Evolutionary conservation across 1,140 invertebrate species (phyloP).

Genomic region (Magallana gigas): DNA sequence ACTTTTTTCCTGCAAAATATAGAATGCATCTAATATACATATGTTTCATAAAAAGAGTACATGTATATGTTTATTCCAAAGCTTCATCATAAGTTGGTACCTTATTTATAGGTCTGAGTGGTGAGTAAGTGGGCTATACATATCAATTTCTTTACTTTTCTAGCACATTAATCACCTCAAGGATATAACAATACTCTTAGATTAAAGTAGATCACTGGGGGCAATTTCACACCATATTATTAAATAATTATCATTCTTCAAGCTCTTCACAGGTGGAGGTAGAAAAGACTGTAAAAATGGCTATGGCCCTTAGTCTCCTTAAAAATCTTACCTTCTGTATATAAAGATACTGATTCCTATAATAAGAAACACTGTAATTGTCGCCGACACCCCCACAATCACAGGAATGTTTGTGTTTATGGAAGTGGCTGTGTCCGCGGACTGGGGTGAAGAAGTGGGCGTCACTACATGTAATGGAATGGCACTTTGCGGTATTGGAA

Average conservation of each 20-base stretch:
- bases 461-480: neutral
- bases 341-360: constrained; percentile 6
- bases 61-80: neutral
- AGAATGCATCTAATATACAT: neutral
- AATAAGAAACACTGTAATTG: neutral
- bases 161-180: too few species aligned
- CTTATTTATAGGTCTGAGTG: neutral
- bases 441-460: neutral
- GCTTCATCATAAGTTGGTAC: neutral
- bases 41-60: too few species aligned
- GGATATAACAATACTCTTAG: too few species aligned
- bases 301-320: too few species aligned
- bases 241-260: too few species aligned
- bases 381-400: constrained; percentile 4
- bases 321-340: constrained; percentile 5
- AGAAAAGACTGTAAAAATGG: too few species aligned
- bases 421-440: neutral
- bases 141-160: too few species aligned
- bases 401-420: neutral
- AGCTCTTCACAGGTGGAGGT: too few species aligned
- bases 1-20: constrained; percentile 27
- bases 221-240: too few species aligned
- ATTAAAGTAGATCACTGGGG: too few species aligned
- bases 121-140: too few species aligned
- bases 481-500: neutral